Percentiles rank a stretch among this genome's conserved stretches.
These are phyloP conservation scores for Odontomachus brunneus DNA, from an alignment of 1,140 invertebrate genomes.

Conservation along the genomic window DNA sequence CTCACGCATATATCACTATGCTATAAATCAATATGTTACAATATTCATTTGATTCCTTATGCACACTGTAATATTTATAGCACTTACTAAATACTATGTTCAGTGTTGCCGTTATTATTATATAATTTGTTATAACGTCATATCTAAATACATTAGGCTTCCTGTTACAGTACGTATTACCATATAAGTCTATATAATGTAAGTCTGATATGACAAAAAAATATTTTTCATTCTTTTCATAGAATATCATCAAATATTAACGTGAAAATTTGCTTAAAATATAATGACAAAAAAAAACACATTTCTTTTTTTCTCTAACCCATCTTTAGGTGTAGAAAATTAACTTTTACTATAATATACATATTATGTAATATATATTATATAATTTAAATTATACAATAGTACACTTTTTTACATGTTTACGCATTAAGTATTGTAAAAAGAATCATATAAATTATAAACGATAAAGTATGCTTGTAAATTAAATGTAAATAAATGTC, in stretches of 20 bases:
- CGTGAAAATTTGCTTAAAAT: conserved; percentile 13
- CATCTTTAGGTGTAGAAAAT: background rate
- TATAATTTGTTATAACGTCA: conserved; percentile 29
- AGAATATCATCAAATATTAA: background rate
- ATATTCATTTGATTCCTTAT: background rate
- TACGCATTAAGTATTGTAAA: conserved; percentile 4
- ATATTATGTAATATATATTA: no score
- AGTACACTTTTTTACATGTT: background rate
- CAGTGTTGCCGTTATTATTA: conserved; percentile 5
- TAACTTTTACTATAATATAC: background rate
- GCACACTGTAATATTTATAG: conserved; percentile 7
- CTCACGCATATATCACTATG: background rate
- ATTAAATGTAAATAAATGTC: conserved; percentile 18
- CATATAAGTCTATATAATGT: background rate
- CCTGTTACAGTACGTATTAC: conserved; percentile 18
- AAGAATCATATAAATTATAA: background rate
- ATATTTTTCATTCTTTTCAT: conserved; percentile 8
- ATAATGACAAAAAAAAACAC: conserved; percentile 34
- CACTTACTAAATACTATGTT: no score
- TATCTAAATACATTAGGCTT: conserved; percentile 44
- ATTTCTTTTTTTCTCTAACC: conserved; percentile 5
- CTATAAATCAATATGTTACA: conserved; percentile 23
- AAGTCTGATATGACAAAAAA: conserved; percentile 1
- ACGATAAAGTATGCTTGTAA: background rate
- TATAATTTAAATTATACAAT: no score